Conservation (phyloP, 2,113 vertebrate species). For the Lucifuga dentata region DNA sequence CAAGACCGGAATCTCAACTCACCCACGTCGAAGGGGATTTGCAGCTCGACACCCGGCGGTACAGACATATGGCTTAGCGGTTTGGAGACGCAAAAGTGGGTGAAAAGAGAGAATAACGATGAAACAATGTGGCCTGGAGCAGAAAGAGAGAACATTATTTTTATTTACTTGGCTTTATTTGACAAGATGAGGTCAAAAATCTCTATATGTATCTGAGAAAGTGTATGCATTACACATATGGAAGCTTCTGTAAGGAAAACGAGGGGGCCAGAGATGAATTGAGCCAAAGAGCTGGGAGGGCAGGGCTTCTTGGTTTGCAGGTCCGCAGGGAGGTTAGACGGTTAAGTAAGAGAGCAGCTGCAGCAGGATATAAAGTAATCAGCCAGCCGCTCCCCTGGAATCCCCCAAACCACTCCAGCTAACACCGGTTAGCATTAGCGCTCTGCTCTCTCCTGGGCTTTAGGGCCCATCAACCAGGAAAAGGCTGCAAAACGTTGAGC, state of each 20-base stretch:
- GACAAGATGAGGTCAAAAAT: constrained; percentile 17
- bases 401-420: constrained; percentile 37
- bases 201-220: not conserved
- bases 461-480: not conserved
- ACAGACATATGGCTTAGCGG: constrained; percentile 49
- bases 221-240: not conserved
- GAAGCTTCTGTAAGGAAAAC: too few species aligned
- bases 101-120: constrained; percentile 2
- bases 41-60: constrained; percentile 29
- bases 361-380: constrained; percentile 15
- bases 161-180: constrained; percentile 20
- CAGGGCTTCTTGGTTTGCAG: constrained; percentile 10
- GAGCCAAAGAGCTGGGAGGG: constrained; percentile 22
- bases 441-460: not conserved
- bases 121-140: not conserved
- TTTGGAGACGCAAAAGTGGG: constrained; percentile 14
- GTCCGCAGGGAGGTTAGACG: constrained; percentile 44
- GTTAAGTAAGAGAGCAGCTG: constrained; percentile 68
- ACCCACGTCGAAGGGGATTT: constrained; percentile 47
- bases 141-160: not conserved
- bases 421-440: not conserved
- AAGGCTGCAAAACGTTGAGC: not conserved
- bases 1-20: constrained; percentile 24
- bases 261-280: not conserved
- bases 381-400: constrained; percentile 54